A percentile compares a stretch with the other conserved stretches of the same genome.
Conservation (phyloP, 1,140 invertebrate genomes). For the Cydia amplana region DNA sequence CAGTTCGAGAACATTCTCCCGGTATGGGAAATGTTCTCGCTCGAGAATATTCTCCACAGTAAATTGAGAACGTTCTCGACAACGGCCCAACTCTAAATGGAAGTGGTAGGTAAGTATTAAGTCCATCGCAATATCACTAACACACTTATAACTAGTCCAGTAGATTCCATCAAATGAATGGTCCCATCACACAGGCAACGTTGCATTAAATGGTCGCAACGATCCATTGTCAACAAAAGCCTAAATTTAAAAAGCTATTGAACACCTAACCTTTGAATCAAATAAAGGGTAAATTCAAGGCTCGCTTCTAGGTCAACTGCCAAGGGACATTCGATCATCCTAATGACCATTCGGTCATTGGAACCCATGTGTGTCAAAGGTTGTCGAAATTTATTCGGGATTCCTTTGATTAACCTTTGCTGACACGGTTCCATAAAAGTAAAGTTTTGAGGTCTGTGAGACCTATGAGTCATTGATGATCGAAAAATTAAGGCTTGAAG, state of each 20-base stretch:
- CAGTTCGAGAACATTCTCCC: too few relatives aligned
- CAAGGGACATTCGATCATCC: conserved; percentile 8
- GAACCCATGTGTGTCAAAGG: conserved; percentile 15
- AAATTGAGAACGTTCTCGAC: too few relatives aligned
- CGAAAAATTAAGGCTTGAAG: background rate
- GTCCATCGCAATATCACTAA: too few relatives aligned
- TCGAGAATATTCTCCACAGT: too few relatives aligned
- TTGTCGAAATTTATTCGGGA: conserved; percentile 11
- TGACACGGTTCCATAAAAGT: background rate
- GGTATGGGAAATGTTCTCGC: too few relatives aligned
- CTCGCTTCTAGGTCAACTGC: conserved; percentile 6
- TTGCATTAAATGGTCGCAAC: too few relatives aligned
- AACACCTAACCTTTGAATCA: background rate
- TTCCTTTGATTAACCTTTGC: background rate
- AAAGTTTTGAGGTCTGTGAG: background rate
- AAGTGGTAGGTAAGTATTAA: too few relatives aligned
- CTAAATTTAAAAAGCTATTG: background rate
- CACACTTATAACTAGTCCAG: too few relatives aligned
- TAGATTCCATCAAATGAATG: too few relatives aligned
- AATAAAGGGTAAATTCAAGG: background rate
- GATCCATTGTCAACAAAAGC: background rate
- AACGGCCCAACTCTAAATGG: too few relatives aligned
- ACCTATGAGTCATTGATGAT: background rate
- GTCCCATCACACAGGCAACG: too few relatives aligned
- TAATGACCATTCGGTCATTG: conserved; percentile 14